Evolutionary conservation across 1,140 invertebrate species (phyloP).

Genomic region (Stegodyphus dumicola): DNA sequence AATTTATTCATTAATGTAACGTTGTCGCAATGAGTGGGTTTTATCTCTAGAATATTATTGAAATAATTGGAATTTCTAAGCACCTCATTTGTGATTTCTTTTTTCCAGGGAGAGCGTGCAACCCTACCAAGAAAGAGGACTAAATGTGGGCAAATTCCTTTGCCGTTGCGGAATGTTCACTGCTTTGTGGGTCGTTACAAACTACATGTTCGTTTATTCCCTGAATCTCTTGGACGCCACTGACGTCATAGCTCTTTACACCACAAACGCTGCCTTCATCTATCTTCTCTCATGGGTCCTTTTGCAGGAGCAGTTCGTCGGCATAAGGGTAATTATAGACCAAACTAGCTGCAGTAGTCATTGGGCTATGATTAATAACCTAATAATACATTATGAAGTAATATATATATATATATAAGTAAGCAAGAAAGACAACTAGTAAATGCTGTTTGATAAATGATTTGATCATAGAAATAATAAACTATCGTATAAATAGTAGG

Average conservation of each 20-base stretch:
- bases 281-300: constrained; percentile 96
- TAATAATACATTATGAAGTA: background rate
- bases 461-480: too few species aligned
- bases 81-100: background rate
- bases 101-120: constrained; percentile 66
- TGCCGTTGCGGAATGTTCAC: constrained; percentile 85
- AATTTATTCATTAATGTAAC: too few species aligned
- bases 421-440: too few species aligned
- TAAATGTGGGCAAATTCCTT: constrained; percentile 64
- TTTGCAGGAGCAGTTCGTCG: constrained; percentile 95
- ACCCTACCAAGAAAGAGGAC: constrained; percentile 65
- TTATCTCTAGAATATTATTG: too few species aligned
- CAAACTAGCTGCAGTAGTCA: too few species aligned
- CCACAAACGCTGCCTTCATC: constrained; percentile 92
- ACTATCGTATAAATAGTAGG: too few species aligned
- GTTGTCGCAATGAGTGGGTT: too few species aligned
- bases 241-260: constrained; percentile 91
- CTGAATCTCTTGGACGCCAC: constrained; percentile 86
- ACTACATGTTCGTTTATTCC: constrained; percentile 90
- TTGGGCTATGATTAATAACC: background rate
- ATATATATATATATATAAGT: too few species aligned
- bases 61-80: too few species aligned
- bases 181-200: constrained; percentile 87
- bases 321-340: constrained; percentile 83
- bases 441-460: too few species aligned